phyloP scores from a whole-genome alignment of 2,797 vertebrate genomes.

The Alcedo quadribrachys region DNA sequence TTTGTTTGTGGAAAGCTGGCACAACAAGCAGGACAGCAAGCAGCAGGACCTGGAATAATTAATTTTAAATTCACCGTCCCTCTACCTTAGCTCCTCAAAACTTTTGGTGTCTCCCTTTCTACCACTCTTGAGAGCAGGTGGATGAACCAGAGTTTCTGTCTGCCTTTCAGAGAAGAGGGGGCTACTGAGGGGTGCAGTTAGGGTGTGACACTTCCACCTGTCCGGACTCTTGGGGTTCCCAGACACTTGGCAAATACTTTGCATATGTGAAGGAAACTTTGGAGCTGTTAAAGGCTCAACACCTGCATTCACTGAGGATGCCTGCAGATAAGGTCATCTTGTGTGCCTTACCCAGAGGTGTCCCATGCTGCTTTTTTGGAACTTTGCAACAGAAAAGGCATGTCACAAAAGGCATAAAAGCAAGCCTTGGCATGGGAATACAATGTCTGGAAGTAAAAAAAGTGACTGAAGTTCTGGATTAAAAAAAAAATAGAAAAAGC shows the following conservation, averaged over 20 bases:
- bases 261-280: background rate
- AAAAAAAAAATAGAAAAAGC: background rate
- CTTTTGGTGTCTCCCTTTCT: background rate
- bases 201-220: background rate
- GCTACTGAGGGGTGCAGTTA: background rate
- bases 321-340: background rate
- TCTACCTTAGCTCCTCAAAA: background rate
- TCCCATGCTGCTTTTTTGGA: background rate
- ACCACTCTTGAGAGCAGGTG: background rate
- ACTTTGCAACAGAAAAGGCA: background rate
- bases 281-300: background rate
- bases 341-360: background rate
- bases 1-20: slow-evolving; percentile 61
- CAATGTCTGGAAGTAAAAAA: background rate
- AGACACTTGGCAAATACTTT: background rate
- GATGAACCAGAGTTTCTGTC: background rate
- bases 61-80: background rate
- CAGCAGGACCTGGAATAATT: background rate
- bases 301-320: background rate
- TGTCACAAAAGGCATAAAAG: background rate
- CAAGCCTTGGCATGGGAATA: accelerated
- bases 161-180: background rate
- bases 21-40: background rate
- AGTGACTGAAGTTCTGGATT: background rate
- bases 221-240: background rate